A percentile compares a stretch with the other conserved stretches of the same genome.
Conservation (phyloP, 1,140 invertebrate species). For the Zaprionus inermis region DNA sequence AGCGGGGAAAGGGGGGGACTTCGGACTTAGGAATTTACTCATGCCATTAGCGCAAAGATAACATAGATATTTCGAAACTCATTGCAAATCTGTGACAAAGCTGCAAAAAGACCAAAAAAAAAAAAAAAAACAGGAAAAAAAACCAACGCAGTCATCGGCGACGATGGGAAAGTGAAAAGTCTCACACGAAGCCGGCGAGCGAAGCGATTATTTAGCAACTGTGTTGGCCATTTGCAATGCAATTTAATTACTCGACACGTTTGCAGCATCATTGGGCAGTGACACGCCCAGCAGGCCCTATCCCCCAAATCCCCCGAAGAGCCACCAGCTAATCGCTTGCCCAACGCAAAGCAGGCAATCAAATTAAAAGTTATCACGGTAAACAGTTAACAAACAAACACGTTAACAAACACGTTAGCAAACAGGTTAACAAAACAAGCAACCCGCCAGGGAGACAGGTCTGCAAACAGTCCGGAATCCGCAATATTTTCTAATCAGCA, state of each 20-base stretch:
- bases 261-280: conserved; percentile 21
- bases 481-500: conserved; percentile 29
- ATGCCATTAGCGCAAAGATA: conserved; percentile 33
- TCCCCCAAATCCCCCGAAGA: not conserved
- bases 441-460: not conserved
- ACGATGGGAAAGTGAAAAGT: conserved; percentile 49
- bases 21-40: conserved; percentile 17
- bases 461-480: conserved; percentile 17
- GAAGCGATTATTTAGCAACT: conserved; percentile 17
- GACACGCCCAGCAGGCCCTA: not conserved
- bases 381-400: conserved; percentile 16
- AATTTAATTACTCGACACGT: conserved; percentile 26
- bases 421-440: not conserved
- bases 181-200: conserved; percentile 34
- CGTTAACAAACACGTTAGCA: conserved; percentile 10
- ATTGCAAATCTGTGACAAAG: conserved; percentile 18
- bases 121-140: conserved; percentile 19
- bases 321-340: not conserved
- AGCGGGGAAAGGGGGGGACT: not conserved
- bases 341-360: conserved; percentile 18
- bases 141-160: conserved; percentile 24
- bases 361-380: conserved; percentile 30
- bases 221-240: conserved; percentile 26
- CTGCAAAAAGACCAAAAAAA: not conserved
- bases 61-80: conserved; percentile 26